Evolutionary conservation across 2,797 vertebrate genomes (phyloP).

Genomic region (Salarias fasciatus): DNA sequence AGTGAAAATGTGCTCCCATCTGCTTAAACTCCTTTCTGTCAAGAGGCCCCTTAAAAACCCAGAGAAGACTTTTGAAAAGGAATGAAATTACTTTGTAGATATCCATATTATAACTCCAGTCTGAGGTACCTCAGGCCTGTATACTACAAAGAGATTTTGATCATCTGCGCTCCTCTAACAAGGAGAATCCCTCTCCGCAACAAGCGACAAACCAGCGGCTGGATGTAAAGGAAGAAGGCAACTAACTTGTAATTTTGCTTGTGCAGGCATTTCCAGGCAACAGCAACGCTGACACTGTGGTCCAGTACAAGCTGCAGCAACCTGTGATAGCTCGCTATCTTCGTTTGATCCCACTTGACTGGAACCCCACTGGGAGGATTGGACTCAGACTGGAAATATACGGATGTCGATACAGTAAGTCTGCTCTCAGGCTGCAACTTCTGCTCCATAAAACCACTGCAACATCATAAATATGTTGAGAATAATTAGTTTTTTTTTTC

Average conservation of each 20-base stretch:
- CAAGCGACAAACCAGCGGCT: neutral
- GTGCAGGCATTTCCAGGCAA: constrained; percentile 91
- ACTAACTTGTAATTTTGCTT: constrained; percentile 26
- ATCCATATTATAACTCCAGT: neutral
- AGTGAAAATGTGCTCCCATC: neutral
- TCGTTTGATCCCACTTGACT: constrained; percentile 89
- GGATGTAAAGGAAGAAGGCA: neutral
- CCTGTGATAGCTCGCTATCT: constrained; percentile 88
- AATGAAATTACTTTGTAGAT: no score
- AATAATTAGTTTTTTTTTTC: no score
- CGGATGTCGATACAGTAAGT: constrained; percentile 95
- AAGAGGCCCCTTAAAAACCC: neutral
- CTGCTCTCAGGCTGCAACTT: neutral
- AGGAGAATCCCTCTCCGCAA: neutral
- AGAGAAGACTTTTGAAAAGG: neutral
- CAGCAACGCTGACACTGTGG: constrained; percentile 89
- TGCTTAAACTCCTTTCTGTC: neutral
- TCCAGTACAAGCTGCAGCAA: constrained; percentile 90
- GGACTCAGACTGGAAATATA: constrained; percentile 93
- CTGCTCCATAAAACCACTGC: neutral
- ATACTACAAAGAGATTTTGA: neutral
- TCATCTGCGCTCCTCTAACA: neutral
- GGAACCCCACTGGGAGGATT: constrained; percentile 88
- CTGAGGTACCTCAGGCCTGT: neutral
- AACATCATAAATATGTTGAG: neutral